Evolutionary conservation across 2,113 vertebrate genomes (phyloP), one percentile per base, ranked within the genome.

Genomic region (Scophthalmus maximus): DNA sequence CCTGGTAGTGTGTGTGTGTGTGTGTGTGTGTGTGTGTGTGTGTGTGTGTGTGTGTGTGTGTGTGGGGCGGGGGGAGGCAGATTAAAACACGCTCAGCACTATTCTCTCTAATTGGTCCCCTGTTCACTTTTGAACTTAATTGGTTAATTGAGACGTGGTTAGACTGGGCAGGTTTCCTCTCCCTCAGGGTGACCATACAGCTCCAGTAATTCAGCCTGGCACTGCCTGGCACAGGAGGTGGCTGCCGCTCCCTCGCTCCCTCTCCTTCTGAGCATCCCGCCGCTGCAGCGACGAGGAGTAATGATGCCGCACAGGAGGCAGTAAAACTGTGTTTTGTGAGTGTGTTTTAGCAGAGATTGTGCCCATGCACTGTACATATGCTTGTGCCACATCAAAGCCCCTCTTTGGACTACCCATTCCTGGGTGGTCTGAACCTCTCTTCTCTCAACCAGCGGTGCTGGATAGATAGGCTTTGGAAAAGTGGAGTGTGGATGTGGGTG

Each of bases 381-480:
- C 81, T 70, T 38, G 29, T 52, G 75, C 92, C 92, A 92, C 93
- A 93, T 94, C 87, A 93, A 93, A 93, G 87, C 36, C 23, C 58
- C 68, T 66, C 73, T 85, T 77, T 83, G 78, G n/a, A 83, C 84
- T 75, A 84, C 57, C 72, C 66, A 47, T 69, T 87, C 75, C 88
- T 92, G 91, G 92, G 93, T 94, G 93, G 93, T 92, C 93, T 72
- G 59, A 79, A 69, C 58, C 80, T 81, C 83, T 82, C 63, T 81
- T 76, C 73, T 84, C 65, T 78, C 52, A 72, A 87, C 73, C 84
- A 75, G 78, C 72, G 34, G 74, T 44, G 63, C 67, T 69, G 27
- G 67, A 77, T 79, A 83, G 85, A 74, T 70, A 55, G 77, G 61
- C 58, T 79, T 73, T 56, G 57, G 84, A 75, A 84, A 84, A 84